Conservation (phyloP, 1,140 invertebrate genomes). For the Diuraphis noxia region DNA sequence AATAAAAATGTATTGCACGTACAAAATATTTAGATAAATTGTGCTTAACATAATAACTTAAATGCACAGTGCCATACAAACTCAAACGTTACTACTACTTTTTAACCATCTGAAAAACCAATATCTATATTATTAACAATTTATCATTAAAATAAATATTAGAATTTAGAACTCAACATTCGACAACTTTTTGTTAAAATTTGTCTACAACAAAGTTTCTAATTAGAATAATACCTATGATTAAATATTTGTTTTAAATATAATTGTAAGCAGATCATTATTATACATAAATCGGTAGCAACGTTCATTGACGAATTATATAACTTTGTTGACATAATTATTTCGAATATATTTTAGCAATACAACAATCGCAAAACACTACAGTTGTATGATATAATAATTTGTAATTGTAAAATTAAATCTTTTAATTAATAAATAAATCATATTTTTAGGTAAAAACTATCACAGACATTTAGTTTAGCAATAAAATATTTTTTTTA, state of each 20-base stretch:
- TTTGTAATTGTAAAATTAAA: background rate
- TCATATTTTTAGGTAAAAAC: constrained; percentile 1
- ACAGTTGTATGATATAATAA: background rate
- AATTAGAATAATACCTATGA: background rate
- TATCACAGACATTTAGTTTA: constrained; percentile 35
- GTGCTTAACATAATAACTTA: background rate
- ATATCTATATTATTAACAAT: background rate
- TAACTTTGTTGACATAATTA: background rate
- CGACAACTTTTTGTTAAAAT: background rate
- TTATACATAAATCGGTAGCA: background rate
- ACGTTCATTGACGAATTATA: background rate
- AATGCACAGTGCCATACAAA: background rate
- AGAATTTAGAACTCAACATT: background rate
- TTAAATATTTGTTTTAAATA: background rate
- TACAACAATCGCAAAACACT: background rate
- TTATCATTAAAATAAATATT: background rate
- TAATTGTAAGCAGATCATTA: background rate
- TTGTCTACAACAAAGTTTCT: constrained; percentile 10
- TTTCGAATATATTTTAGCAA: background rate
- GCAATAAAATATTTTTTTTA: background rate
- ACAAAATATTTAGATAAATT: background rate
- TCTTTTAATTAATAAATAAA: background rate
- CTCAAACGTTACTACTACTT: background rate
- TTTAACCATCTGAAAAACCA: background rate
- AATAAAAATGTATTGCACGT: background rate